Evolutionary conservation across 2,113 vertebrate genomes (phyloP).

Genomic region (Pristiophorus japonicus): DNA sequence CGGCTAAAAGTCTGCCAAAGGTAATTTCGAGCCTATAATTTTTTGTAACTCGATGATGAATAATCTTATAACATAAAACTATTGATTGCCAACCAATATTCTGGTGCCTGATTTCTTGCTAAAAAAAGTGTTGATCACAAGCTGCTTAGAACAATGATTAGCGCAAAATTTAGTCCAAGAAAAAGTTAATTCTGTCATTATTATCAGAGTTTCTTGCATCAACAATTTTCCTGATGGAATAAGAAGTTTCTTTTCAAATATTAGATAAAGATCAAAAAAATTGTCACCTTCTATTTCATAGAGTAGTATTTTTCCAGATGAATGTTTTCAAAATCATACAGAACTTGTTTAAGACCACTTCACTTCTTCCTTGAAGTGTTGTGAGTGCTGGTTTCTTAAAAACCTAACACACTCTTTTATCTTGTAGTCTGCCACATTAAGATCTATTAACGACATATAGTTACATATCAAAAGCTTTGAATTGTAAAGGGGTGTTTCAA

Average conservation of each 20-base stretch:
- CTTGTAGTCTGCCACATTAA: too few relatives aligned
- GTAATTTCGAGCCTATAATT: not conserved
- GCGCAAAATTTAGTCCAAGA: not conserved
- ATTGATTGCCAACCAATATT: not conserved
- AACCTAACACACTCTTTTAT: too few relatives aligned
- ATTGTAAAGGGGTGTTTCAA: not conserved
- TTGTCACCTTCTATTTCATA: too few relatives aligned
- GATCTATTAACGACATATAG: too few relatives aligned
- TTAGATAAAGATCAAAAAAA: too few relatives aligned
- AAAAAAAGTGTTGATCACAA: not conserved
- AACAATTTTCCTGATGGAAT: not conserved
- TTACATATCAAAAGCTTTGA: not conserved
- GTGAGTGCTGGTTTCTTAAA: too few relatives aligned
- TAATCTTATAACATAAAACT: not conserved
- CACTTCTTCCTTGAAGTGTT: not conserved
- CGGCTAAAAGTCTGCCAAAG: not conserved
- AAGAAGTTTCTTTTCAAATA: too few relatives aligned
- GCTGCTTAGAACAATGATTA: too few relatives aligned
- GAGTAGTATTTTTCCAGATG: too few relatives aligned
- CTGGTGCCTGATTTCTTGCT: not conserved
- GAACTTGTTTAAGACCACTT: not conserved
- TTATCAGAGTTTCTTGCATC: not conserved
- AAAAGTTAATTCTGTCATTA: too few relatives aligned
- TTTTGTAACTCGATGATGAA: not conserved
- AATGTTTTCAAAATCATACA: too few relatives aligned